Conservation (phyloP, 2,113 vertebrate species). For the Erythrocebus patas region DNA sequence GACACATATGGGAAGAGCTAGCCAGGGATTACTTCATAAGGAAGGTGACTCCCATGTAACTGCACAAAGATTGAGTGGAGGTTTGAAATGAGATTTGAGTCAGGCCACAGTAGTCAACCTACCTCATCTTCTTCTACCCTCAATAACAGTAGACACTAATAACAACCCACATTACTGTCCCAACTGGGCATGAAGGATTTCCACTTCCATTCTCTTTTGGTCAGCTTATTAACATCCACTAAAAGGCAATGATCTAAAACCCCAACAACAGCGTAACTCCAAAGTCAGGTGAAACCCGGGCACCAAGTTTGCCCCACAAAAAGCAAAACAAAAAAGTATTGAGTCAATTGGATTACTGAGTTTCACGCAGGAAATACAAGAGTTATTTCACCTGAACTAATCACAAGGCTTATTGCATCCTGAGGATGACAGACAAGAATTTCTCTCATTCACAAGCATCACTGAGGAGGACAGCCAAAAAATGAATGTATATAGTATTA, state of each 20-base stretch:
- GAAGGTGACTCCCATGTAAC: not conserved
- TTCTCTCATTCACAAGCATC: constrained; percentile 20
- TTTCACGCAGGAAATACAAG: constrained; percentile 45
- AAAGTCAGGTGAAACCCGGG: not conserved
- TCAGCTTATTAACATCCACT: not conserved
- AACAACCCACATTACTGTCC: not conserved
- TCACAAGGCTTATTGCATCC: not conserved
- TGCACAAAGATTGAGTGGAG: not conserved
- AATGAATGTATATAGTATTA: not conserved
- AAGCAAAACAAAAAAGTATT: constrained; percentile 28
- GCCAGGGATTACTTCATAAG: not conserved
- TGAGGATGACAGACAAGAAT: constrained; percentile 7
- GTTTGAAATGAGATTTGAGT: not conserved
- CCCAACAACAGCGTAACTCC: not conserved
- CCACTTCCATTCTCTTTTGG: not conserved
- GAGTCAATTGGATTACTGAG: constrained; percentile 41
- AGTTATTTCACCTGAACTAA: constrained; percentile 22
- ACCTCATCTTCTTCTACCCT: not conserved
- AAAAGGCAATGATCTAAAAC: not conserved
- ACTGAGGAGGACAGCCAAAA: constrained; percentile 29
- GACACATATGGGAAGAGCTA: not conserved
- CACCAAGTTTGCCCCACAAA: not conserved
- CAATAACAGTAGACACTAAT: too few relatives aligned
- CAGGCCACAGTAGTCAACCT: not conserved
- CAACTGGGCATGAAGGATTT: not conserved